Conservation (phyloP, 2,888 invertebrate species). For the Sesia apiformis region DNA sequence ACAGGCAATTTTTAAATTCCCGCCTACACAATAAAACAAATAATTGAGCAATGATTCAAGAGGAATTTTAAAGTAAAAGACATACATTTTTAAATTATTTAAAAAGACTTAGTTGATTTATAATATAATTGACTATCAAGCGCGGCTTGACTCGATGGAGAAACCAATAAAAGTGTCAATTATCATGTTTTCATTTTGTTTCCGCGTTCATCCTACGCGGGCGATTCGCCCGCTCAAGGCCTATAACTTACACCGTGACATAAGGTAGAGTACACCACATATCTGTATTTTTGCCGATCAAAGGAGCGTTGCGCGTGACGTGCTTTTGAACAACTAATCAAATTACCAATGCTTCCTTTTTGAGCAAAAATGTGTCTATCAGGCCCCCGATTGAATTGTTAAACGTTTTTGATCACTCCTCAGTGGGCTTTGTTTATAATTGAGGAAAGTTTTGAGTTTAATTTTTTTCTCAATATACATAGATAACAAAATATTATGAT, state of each 20-base stretch:
- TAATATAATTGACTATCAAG: too few relatives aligned
- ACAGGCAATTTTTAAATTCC: too few relatives aligned
- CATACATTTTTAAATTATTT: too few relatives aligned
- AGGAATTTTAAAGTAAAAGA: too few relatives aligned
- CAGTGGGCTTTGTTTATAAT: not conserved
- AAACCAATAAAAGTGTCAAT: too few relatives aligned
- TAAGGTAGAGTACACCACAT: slow-evolving; percentile 52
- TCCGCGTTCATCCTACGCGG: not conserved
- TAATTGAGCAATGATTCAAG: too few relatives aligned
- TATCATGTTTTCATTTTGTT: too few relatives aligned
- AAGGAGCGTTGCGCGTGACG: slow-evolving; percentile 64
- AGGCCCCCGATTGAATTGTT: slow-evolving; percentile 14
- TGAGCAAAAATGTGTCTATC: slow-evolving; percentile 74
- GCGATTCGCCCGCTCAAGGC: slow-evolving; percentile 2
- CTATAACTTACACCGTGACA: slow-evolving; percentile 11
- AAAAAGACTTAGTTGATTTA: too few relatives aligned
- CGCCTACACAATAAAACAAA: too few relatives aligned
- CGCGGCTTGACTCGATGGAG: too few relatives aligned
- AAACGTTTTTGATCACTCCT: slow-evolving; percentile 8
- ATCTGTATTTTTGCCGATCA: slow-evolving; percentile 73
- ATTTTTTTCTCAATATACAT: slow-evolving; percentile 22
- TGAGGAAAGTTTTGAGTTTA: not conserved
- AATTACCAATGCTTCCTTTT: slow-evolving; percentile 72
- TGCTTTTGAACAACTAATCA: slow-evolving; percentile 73
- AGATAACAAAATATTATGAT: too few relatives aligned